Percentiles rank a stretch among this genome's conserved stretches.
These are phyloP conservation scores for Lampris megalopsis DNA, from an alignment of 2,113 vertebrate genomes.

Conservation along the genomic window DNA sequence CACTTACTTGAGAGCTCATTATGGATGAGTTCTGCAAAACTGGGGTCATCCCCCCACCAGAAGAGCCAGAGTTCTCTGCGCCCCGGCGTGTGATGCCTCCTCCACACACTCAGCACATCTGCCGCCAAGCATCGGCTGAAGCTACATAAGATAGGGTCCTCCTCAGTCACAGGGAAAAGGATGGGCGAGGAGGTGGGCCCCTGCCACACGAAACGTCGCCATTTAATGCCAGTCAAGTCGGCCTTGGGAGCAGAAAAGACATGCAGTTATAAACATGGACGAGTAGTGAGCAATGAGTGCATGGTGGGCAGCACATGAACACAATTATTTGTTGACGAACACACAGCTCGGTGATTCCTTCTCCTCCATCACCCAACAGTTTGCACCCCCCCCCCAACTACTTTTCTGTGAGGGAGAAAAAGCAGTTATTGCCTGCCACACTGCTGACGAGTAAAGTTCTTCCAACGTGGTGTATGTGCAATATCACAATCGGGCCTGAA, in stretches of 20 bases:
- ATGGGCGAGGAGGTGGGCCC: conserved; percentile 97
- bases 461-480: conserved; percentile 12
- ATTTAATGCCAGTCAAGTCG: conserved; percentile 99
- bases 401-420: conserved; percentile 19
- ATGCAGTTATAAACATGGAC: conserved; percentile 3
- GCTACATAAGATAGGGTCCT: conserved; percentile 98
- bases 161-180: conserved; percentile 98
- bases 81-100: conserved; percentile 94
- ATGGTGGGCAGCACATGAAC: neutral
- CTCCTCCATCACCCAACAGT: neutral
- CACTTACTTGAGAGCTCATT: conserved; percentile 94
- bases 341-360: conserved; percentile 3
- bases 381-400: neutral
- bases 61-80: conserved; percentile 98
- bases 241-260: conserved; percentile 81
- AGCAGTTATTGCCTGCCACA: no score
- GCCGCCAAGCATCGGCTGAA: conserved; percentile 97
- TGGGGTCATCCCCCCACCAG: conserved; percentile 99
- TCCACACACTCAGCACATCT: conserved; percentile 97
- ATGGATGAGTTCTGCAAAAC: conserved; percentile 97
- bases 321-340: conserved; percentile 22
- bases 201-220: conserved; percentile 97
- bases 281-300: conserved; percentile 4
- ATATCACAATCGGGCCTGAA: conserved; percentile 8
- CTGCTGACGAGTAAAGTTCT: conserved; percentile 28